phyloP scores from a whole-genome alignment of 2,888 invertebrate species.

The Agelastica alni region DNA sequence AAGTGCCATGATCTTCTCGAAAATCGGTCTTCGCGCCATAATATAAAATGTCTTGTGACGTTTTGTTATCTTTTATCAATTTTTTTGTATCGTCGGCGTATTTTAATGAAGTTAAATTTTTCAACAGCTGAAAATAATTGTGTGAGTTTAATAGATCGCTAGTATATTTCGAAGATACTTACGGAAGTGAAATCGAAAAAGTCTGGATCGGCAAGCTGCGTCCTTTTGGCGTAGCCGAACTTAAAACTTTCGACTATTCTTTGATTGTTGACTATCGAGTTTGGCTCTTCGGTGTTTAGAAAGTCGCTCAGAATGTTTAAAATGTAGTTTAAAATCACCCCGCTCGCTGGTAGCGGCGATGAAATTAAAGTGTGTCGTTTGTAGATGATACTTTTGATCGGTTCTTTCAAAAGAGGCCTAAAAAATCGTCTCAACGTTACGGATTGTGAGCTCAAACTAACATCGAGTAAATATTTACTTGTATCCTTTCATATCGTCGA shows the following conservation, averaged over 20 bases:
- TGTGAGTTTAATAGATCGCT: not conserved
- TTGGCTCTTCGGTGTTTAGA: constrained; percentile 44
- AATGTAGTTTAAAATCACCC: constrained; percentile 78
- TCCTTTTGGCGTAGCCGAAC: constrained; percentile 85
- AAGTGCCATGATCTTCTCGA: constrained; percentile 82
- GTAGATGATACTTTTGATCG: constrained; percentile 63
- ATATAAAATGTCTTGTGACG: constrained; percentile 68
- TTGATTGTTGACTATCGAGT: constrained; percentile 32
- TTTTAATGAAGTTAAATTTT: constrained; percentile 65
- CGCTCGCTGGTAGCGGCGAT: constrained; percentile 81
- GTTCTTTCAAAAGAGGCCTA: constrained; percentile 69
- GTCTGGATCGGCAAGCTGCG: constrained; percentile 77
- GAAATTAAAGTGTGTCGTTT: constrained; percentile 72
- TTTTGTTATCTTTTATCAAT: constrained; percentile 61
- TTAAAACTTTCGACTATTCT: constrained; percentile 88
- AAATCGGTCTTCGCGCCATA: constrained; percentile 72
- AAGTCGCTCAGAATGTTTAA: constrained; percentile 74
- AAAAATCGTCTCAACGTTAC: too few species aligned
- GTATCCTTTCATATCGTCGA: constrained; percentile 75
- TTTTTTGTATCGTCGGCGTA: constrained; percentile 61
- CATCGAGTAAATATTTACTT: constrained; percentile 62
- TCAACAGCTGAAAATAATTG: constrained; percentile 60
- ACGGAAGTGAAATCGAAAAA: constrained; percentile 51
- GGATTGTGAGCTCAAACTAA: too few species aligned
- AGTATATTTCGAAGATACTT: constrained; percentile 2